phyloP scores from a whole-genome alignment of 2,113 vertebrate species.

The Alexandromys fortis region DNA sequence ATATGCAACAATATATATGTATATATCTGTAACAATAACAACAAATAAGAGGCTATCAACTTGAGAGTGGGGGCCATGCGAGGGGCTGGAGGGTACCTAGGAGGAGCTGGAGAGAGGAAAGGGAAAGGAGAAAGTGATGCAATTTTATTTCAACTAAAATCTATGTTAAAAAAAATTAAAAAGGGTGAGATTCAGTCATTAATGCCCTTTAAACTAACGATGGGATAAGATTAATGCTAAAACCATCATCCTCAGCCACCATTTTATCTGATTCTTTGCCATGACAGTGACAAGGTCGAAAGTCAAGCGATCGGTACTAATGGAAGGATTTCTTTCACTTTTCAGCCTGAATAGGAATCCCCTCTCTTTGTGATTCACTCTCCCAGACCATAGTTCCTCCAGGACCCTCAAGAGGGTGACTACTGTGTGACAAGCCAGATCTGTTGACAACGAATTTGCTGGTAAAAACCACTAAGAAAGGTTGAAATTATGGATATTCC shows the following conservation, averaged over 20 bases:
- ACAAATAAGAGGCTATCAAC: neutral
- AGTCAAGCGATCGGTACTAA: neutral
- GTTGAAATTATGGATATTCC: constrained; percentile 14
- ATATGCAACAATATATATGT: neutral
- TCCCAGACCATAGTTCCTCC: constrained; percentile 10
- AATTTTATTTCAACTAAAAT: neutral
- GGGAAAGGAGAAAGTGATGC: neutral
- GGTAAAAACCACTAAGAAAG: constrained; percentile 33
- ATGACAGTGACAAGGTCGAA: constrained; percentile 20
- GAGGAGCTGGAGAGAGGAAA: neutral
- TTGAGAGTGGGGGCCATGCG: neutral
- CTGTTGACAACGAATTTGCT: constrained; percentile 25
- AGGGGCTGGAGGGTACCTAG: neutral
- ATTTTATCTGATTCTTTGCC: constrained; percentile 51
- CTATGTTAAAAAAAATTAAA: neutral
- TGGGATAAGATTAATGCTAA: constrained; percentile 29
- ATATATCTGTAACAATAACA: neutral
- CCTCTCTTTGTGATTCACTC: neutral
- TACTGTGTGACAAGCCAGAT: neutral
- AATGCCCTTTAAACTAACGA: constrained; percentile 26
- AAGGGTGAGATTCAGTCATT: neutral
- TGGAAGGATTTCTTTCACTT: neutral
- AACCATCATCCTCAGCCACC: neutral
- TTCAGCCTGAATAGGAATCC: neutral
- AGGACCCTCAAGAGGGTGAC: neutral